Base-by-base conservation (phyloP, 1,140 invertebrate species). In the Meloidogyne floridensis region DNA sequence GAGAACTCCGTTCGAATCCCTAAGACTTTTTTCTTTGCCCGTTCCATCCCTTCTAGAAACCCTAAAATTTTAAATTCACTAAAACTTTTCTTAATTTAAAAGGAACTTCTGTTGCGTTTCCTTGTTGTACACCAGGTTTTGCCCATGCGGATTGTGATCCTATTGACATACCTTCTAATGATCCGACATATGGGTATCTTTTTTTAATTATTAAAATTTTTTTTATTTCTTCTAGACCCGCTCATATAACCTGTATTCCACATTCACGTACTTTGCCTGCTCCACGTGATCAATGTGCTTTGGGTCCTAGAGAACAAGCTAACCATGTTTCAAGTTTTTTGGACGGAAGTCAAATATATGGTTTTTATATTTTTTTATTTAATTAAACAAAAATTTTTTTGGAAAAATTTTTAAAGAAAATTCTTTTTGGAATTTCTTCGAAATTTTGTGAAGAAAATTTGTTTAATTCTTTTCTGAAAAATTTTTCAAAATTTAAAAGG, bases 321-420 rank as follows among this genome's bases (percentile, higher is more conserved):
- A 97, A 97, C 91, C 95, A 96, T 87, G 95, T 96, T 87, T 95
- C 95, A 0, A 94, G 94, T 0, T 97, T 93, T 89, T 91, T 97
- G 56, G 96, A 97, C 87, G 94, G 91, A 0, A 96, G 95, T 0
- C 93, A 93, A 10, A 91, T 97, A 71, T 97, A 97, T 89, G 95
- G 95, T 0, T 42, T 43, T 81, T 53, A 15, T 72, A 94, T 93
- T 92, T 0, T 91, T 92, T 80, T 91, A 92, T 59, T 91, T 91
- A 42, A 80, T 70, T 87, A 91, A 0, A 91, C 91, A 20, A 82
- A 90, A 42, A 20, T 59, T 72, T 73, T 75, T 42, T 74, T 20
- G 5, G 43, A 32, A 32, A 32, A 32, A 32, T 76, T 11, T 76
- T 9, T 53, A 11, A 59, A 11, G 32, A 32, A 32, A 32, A 32